phyloP scores from a whole-genome alignment of 2,888 invertebrate genomes.

The Pandemis corylana region DNA sequence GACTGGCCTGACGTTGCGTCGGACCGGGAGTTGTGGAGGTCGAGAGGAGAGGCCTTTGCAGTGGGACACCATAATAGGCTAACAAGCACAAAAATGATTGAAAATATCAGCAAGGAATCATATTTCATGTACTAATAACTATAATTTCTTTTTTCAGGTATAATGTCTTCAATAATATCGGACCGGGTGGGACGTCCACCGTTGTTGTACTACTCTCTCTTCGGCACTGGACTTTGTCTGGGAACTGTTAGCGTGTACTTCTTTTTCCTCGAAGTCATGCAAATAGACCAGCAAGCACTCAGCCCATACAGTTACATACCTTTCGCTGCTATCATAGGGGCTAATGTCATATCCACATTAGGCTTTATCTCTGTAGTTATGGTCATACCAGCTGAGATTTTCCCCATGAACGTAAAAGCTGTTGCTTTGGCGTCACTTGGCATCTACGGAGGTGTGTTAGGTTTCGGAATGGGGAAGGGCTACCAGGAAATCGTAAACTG shows the following conservation, averaged over 20 bases:
- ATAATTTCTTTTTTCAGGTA: conserved; percentile 57
- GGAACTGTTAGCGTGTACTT: conserved; percentile 67
- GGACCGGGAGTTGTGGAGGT: too few relatives aligned
- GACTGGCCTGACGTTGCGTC: too few relatives aligned
- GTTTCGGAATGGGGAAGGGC: conserved; percentile 77
- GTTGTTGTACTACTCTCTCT: conserved; percentile 70
- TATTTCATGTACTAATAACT: background rate
- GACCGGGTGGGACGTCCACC: conserved; percentile 76
- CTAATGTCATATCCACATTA: conserved; percentile 58
- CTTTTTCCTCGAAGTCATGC: conserved; percentile 59
- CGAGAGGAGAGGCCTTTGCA: too few relatives aligned
- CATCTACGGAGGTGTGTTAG: conserved; percentile 75
- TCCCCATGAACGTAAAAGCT: conserved; percentile 84
- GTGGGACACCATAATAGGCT: too few relatives aligned
- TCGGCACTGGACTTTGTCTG: conserved; percentile 60
- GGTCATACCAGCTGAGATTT: conserved; percentile 82
- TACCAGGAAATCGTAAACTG: conserved; percentile 78
- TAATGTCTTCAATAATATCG: conserved; percentile 64
- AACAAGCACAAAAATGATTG: too few relatives aligned
- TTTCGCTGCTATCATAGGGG: conserved; percentile 71
- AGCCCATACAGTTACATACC: conserved; percentile 64
- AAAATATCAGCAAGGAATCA: background rate
- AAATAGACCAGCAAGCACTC: conserved; percentile 52
- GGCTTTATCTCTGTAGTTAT: conserved; percentile 80
- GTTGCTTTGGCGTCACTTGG: conserved; percentile 77